Evolutionary conservation across 1,140 invertebrate species (phyloP).

Genomic region (Physella acuta): DNA sequence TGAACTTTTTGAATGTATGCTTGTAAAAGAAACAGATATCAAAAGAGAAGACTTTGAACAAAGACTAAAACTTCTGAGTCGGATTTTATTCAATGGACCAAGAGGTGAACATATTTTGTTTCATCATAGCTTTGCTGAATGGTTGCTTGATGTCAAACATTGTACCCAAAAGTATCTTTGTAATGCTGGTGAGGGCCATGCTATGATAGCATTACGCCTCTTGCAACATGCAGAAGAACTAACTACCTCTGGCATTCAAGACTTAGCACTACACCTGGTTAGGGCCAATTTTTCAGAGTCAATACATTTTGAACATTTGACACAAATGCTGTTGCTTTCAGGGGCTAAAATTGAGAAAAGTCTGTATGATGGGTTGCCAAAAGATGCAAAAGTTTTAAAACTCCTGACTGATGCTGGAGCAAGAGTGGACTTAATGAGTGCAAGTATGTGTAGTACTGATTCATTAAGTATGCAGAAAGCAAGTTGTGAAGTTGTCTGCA

Average conservation of each 20-base stretch:
- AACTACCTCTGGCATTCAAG: slow-evolving; percentile 63
- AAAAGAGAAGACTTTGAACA: slow-evolving; percentile 83
- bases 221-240: slow-evolving; percentile 67
- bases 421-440: slow-evolving; percentile 38
- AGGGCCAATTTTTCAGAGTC: slow-evolving; percentile 55
- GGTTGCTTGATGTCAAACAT: slow-evolving; percentile 93
- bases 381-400: slow-evolving; percentile 54
- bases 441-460: slow-evolving; percentile 33
- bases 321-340: slow-evolving; percentile 55
- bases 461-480: slow-evolving; percentile 6
- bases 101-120: slow-evolving; percentile 72
- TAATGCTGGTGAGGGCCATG: slow-evolving; percentile 82
- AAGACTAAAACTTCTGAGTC: slow-evolving; percentile 75
- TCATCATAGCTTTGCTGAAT: slow-evolving; percentile 88
- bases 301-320: slow-evolving; percentile 60
- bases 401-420: slow-evolving; percentile 55
- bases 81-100: slow-evolving; percentile 62
- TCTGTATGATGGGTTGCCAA: slow-evolving; percentile 48
- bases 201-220: slow-evolving; percentile 84
- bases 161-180: slow-evolving; percentile 93
- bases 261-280: slow-evolving; percentile 65
- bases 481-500: background rate
- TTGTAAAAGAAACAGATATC: slow-evolving; percentile 76
- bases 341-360: slow-evolving; percentile 52
- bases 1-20: slow-evolving; percentile 77